These are phyloP conservation scores for Syrrhaptes paradoxus DNA, from an alignment of 2,113 vertebrate genomes.

Conservation along the genomic window DNA sequence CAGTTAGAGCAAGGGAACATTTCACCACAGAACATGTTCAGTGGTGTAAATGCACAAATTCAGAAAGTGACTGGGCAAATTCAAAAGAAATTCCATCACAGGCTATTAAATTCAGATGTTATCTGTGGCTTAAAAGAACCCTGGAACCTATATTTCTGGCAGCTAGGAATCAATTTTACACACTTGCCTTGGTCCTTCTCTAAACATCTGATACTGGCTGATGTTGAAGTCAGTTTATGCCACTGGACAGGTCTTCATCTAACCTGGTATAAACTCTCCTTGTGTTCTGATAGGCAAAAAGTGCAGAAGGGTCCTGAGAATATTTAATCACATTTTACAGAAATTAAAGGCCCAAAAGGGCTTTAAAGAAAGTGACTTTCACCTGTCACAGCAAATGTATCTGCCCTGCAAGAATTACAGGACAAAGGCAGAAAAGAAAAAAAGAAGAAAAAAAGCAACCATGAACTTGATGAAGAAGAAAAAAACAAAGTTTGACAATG, in stretches of 20 bases:
- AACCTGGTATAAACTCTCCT: neutral
- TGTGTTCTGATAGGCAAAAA: neutral
- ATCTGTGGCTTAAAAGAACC: neutral
- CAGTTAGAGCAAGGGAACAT: neutral
- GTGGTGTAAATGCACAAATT: neutral
- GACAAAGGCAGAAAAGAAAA: accelerated
- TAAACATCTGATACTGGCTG: neutral
- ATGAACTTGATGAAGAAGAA: neutral
- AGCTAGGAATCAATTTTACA: neutral
- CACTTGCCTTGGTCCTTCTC: neutral
- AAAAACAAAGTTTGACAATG: neutral
- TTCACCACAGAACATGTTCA: neutral
- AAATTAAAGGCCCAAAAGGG: neutral
- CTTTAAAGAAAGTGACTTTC: neutral
- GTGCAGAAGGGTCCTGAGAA: neutral
- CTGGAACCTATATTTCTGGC: neutral
- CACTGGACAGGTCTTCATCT: neutral
- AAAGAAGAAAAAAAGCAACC: accelerated
- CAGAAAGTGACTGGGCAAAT: neutral
- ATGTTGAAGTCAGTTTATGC: neutral
- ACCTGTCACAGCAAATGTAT: neutral
- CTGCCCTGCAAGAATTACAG: neutral
- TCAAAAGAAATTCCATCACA: neutral
- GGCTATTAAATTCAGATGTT: neutral
- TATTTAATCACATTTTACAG: neutral